Evolutionary conservation across 2,888 invertebrate species (phyloP).

Genomic region (Ophion costatus): DNA sequence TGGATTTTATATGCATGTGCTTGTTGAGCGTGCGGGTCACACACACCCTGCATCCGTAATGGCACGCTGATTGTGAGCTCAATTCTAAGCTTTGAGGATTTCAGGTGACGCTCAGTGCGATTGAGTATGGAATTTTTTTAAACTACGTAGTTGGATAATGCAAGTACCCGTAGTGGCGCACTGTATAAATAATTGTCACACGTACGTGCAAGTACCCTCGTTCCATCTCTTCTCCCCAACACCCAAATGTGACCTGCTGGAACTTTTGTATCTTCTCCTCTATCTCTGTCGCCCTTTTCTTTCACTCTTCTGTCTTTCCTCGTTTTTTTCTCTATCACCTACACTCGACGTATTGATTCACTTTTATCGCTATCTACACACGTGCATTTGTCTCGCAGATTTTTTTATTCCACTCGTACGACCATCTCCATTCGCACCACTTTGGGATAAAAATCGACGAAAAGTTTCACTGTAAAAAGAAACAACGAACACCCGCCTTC

Average conservation of each 20-base stretch:
- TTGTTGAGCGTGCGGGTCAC: neutral
- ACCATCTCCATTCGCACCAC: slow-evolving; percentile 30
- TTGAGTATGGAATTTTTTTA: neutral
- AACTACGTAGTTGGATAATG: neutral
- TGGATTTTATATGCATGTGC: neutral
- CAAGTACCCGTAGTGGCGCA: slow-evolving; percentile 6
- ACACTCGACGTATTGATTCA: slow-evolving; percentile 29
- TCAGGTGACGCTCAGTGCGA: neutral
- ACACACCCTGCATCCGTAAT: neutral
- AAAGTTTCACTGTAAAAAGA: slow-evolving; percentile 14
- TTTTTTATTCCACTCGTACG: slow-evolving; percentile 37
- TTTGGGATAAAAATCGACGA: slow-evolving; percentile 22
- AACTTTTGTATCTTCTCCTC: slow-evolving; percentile 63
- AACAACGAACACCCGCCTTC: neutral
- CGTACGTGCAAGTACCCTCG: slow-evolving; percentile 33
- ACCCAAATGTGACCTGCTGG: slow-evolving; percentile 76
- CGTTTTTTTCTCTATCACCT: slow-evolving; percentile 15
- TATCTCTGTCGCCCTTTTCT: slow-evolving; percentile 30
- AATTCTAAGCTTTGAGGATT: neutral
- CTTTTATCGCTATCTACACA: slow-evolving; percentile 28
- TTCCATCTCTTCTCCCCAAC: slow-evolving; percentile 43
- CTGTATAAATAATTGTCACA: slow-evolving; percentile 5
- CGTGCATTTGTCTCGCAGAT: slow-evolving; percentile 10
- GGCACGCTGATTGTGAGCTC: neutral
- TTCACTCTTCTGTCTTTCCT: slow-evolving; percentile 21